A percentile compares a stretch with the other conserved stretches of the same genome.
These are phyloP conservation scores for Xylocampa areola DNA, from an alignment of 2,888 invertebrate species.

Conservation along the genomic window DNA sequence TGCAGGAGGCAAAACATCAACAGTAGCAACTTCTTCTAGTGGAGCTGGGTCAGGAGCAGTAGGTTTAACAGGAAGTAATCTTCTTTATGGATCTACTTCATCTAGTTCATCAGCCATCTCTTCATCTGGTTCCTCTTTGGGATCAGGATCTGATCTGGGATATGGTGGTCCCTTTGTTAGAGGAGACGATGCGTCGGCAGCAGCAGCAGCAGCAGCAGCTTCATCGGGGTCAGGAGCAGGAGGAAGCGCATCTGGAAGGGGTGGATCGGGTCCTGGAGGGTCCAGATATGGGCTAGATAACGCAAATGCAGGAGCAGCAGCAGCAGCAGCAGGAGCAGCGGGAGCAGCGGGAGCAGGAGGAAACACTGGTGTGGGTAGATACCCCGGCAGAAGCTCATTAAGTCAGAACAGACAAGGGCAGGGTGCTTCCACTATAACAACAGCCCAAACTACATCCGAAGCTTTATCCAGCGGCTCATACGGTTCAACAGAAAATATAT, in stretches of 20 bases:
- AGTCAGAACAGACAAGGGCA: constrained; percentile 18
- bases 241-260: neutral
- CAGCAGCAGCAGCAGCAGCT: constrained; percentile 19
- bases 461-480: no score
- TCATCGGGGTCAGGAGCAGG: neutral
- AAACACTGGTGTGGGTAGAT: no score
- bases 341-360: neutral
- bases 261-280: constrained; percentile 12
- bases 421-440: no score
- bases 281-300: no score
- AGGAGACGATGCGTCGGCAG: constrained; percentile 30
- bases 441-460: no score
- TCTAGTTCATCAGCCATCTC: neutral
- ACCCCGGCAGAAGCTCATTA: no score
- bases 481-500: constrained; percentile 32
- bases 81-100: neutral
- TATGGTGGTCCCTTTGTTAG: constrained; percentile 3
- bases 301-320: constrained; percentile 1
- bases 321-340: constrained; percentile 4
- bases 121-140: neutral
- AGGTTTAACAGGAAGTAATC: neutral
- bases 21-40: constrained; percentile 15
- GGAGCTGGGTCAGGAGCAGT: constrained; percentile 1
- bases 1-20: constrained; percentile 18
- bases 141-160: constrained; percentile 19